Evolutionary conservation across 2,113 vertebrate species (phyloP), one percentile per base, ranked within the genome.

Genomic region (Acanthochromis polyacanthus): DNA sequence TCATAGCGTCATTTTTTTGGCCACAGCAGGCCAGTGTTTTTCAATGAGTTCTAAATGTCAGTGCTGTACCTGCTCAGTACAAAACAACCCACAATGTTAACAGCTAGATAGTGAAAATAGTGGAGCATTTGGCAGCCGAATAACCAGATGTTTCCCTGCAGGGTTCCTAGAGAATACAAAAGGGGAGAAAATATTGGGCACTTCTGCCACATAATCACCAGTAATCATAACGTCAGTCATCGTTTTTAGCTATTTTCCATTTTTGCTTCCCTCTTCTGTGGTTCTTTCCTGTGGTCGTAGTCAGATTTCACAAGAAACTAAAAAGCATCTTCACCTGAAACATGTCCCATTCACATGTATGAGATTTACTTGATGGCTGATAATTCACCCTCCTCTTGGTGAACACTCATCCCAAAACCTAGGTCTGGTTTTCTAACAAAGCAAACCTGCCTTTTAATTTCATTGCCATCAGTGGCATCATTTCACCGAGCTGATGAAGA

Each of bases 241-340:
- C 5, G 20, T 68, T 74, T 81, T 78, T 19, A 66, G 38, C 68
- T 65, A 4, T 51, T 68, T 72, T 55, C 40, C 32, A 28, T 57
- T 52, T 52, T 19, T 11, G 15, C 30, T 58, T 53, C 19, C 4
- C 40, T 51, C 58, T 48, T 66, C 15, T 12, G 30, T 7, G 59
- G 32, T 58, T 61, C n/a, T 67, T 71, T 72, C 25, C 58, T 88
- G 61, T 30, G 45, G 64, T 56, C 14, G 36, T 32, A 56, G 45
- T 22, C 77, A 58, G 51, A 82, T 75, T 75, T 81, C 61, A 57
- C 70, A 62, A 66, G 69, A 67, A 71, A 45, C 66, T 48, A 59
- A 77, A 71, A 22, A 10, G 45, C 46, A 56, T 72, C 50, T 30
- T 19, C 38, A 64, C n/a, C 36, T 25, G 25, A 56, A 70, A 45